Percentiles rank a stretch among this genome's conserved stretches.
These are phyloP conservation scores for Etheostoma cragini DNA, from an alignment of 2,113 vertebrate species.

Conservation along the genomic window DNA sequence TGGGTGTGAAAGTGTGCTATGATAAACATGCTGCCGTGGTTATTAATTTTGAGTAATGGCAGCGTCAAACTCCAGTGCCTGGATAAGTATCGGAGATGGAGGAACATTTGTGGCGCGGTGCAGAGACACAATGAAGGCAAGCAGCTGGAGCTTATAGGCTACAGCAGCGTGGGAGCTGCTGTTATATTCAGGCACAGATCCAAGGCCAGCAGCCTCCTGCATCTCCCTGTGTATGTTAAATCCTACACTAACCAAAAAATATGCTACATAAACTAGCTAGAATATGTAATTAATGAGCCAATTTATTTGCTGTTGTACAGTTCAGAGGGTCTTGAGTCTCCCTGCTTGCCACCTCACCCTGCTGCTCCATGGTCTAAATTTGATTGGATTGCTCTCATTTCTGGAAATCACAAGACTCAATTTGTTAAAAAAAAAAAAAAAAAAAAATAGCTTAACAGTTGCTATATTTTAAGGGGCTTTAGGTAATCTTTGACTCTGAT, in stretches of 20 bases:
- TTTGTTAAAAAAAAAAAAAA: not conserved
- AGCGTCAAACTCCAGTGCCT: slow-evolving; percentile 82
- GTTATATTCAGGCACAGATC: slow-evolving; percentile 50
- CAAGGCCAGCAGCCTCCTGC: slow-evolving; percentile 42
- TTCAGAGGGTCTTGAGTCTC: not conserved
- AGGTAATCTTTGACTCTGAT: slow-evolving; percentile 24
- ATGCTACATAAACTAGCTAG: slow-evolving; percentile 11
- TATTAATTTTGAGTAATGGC: slow-evolving; percentile 88
- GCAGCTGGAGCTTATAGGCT: slow-evolving; percentile 65
- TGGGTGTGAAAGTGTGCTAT: slow-evolving; percentile 83
- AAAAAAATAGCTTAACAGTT: slow-evolving; percentile 15
- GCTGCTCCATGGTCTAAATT: slow-evolving; percentile 37
- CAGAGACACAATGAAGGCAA: slow-evolving; percentile 74
- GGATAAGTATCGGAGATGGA: slow-evolving; percentile 87
- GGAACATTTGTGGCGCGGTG: slow-evolving; percentile 77
- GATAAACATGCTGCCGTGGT: slow-evolving; percentile 89
- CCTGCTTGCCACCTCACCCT: slow-evolving; percentile 14
- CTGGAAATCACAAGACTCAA: slow-evolving; percentile 44
- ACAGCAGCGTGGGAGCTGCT: slow-evolving; percentile 50
- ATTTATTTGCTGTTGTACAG: not conserved
- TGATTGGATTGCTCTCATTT: slow-evolving; percentile 47
- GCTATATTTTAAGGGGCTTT: slow-evolving; percentile 32
- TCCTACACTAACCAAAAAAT: slow-evolving; percentile 13
- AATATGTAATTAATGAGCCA: not conserved
- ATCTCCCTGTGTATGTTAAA: slow-evolving; percentile 15